Evolutionary conservation across 2,113 vertebrate genomes (phyloP), one percentile per base, ranked within the genome.

Genomic region (Ailurus styani): DNA sequence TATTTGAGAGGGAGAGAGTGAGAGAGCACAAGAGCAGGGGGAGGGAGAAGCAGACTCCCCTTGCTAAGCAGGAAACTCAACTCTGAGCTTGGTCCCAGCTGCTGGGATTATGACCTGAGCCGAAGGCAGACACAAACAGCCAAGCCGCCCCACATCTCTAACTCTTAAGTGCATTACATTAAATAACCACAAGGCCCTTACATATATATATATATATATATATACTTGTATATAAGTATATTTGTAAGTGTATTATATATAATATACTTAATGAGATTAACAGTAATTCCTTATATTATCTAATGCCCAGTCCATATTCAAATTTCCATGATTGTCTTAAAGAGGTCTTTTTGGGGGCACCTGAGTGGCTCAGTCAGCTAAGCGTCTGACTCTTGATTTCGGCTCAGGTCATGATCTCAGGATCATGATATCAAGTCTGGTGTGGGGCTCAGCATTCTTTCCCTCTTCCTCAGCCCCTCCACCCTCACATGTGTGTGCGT

Each of bases 211-310:
- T n/a, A n/a, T n/a, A n/a, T n/a, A n/a, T n/a, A n/a, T n/a, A n/a
- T n/a, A n/a, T n/a, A n/a, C n/a, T n/a, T n/a, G n/a, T n/a, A n/a
- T n/a, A n/a, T n/a, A n/a, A n/a, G n/a, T n/a, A n/a, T n/a, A n/a
- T n/a, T n/a, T n/a, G n/a, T n/a, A n/a, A n/a, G n/a, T n/a, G n/a
- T n/a, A n/a, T n/a, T n/a, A n/a, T n/a, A n/a, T n/a, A n/a, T n/a
- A n/a, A n/a, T n/a, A 75, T 81, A 89, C 60, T 62, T 96, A 89
- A 70, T 85, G 78, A 66, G 29, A 85, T 89, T 79, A 92, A 89
- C 13, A 83, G 7, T 90, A 91, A 57, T 83, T 92, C 20, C 52
- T 91, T 50, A 77, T 91, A 70, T 60, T 50, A 77, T 83, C 6
- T 96, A 83, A 52, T 89, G 77, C n/a, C 60, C 23, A 66, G 66